Evolutionary conservation across 1,140 invertebrate genomes (phyloP), one percentile per base, ranked within the genome.

Genomic region (Halictus rubicundus): DNA sequence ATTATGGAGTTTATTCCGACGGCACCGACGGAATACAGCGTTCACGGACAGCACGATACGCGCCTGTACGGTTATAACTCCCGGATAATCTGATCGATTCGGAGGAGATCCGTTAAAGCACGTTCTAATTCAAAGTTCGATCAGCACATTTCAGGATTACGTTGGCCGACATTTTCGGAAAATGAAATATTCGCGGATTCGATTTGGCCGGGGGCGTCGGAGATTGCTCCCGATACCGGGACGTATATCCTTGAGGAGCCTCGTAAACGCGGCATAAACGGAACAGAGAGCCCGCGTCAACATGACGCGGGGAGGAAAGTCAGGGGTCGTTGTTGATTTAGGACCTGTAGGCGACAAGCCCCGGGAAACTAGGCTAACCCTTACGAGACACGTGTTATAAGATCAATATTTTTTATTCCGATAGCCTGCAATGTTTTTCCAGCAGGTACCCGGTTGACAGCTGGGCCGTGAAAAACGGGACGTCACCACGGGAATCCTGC

Each of bases 371-470:
- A 74, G 79, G 85, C 66, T 89, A 88, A 87, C 74, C 85, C 80
- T 85, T 80, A 39, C 73, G 54, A 87, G 66, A 86, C 83, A 82
- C 73, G 85, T 86, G 84, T 84, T 86, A 81, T 83, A 86, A 88
- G 80, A 87, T 88, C 87, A 87, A 89, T 89, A 89, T 88, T 89
- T 87, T 86, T 86, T 86, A 81, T 83, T 69, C 49, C 78, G 37
- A 60, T 79, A 52, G 66, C 66, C 37, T 32, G 73, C 69, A 32
- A 66, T 76, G 61, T 73, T 61, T 75, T 77, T 57, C 25, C 39
- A 54, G 54, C 19, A 6, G 42, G 37, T 39, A 65, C 23, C 8
- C 14, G 16, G 0, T 69, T 68, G 7, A 21, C 21, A 19, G 39
- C 14, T 10, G 16, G 3, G 46, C 63, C 9, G 8, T 59, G 32